Base-by-base conservation (phyloP, 1,140 invertebrate species). In the Cardiocondyla obscurior region DNA sequence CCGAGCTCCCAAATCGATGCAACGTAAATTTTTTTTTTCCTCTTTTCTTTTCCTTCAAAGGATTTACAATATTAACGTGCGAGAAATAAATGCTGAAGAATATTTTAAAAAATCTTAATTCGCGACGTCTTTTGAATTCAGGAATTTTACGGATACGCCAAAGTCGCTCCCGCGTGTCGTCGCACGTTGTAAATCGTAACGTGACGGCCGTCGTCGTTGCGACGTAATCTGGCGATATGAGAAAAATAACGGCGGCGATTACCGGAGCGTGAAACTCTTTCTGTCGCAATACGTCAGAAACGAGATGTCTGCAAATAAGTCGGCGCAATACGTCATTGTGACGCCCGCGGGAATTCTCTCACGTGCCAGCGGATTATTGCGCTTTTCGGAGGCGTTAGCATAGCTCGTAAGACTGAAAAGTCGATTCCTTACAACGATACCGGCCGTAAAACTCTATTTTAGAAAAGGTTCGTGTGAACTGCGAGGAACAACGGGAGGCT, bases 321-420 rank as follows among this genome's bases (percentile, higher is more conserved):
- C 36, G 16, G 22, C 36, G 70, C 70, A 58, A 73, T 73, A 36
- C 70, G 70, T 73, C 51, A 73, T 58, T 73, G 70, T 73, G 28
- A 28, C 16, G 70, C 25, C n/a, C 70, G 51, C 70, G 70, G 70
- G 70, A 73, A 73, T 42, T 73, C 33, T 58, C 51, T 42, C 70
- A 73, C 42, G 22, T 73, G 36, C 28, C 70, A 58, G 7, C 70
- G 33, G 51, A 73, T 73, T 58, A 58, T 73, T 73, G 51, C 53
- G 33, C 25, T 10, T 73, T 73, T 58, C 53, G 33, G 36, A 39
- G 16, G 22, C 51, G 22, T 73, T 53, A 58, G 33, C 51, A 36
- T 10, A 33, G 6, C 30, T 70, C 30, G 19, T 33, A 72, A 8
- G 19, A 72, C 7, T 25, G 8, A 3, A 39, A 57, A 55, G 8